These are phyloP conservation scores for Subacronicta megacephala DNA, from an alignment of 2,888 invertebrate genomes.

Conservation along the genomic window DNA sequence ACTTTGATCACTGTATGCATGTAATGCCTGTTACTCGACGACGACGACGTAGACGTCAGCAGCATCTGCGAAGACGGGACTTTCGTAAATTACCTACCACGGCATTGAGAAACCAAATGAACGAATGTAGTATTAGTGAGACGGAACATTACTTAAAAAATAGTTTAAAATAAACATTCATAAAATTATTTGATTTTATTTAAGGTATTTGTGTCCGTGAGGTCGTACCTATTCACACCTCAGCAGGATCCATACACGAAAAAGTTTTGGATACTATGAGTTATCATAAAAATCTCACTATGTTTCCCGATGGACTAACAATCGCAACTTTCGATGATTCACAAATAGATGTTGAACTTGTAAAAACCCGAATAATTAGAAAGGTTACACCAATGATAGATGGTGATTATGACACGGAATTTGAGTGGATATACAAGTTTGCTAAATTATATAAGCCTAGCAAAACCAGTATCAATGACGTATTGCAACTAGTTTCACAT, in stretches of 20 bases:
- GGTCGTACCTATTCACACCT: conserved; percentile 45
- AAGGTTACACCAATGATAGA: conserved; percentile 77
- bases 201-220: conserved; percentile 59
- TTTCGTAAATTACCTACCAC: no score
- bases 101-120: no score
- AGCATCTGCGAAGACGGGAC: no score
- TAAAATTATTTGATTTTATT: conserved; percentile 10
- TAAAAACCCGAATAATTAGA: conserved; percentile 64
- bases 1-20: no score
- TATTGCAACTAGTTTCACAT: conserved; percentile 83
- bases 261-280: conserved; percentile 41
- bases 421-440: conserved; percentile 78
- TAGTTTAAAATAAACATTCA: no score
- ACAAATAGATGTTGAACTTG: conserved; percentile 48
- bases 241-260: conserved; percentile 47
- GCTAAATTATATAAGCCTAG: conserved; percentile 56
- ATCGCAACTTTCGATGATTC: conserved; percentile 4
- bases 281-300: conserved; percentile 30
- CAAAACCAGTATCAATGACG: conserved; percentile 70
- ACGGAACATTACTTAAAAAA: no score
- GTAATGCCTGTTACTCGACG: no score
- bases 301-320: conserved; percentile 8
- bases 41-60: no score
- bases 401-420: conserved; percentile 64
- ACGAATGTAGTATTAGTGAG: no score